phyloP scores from a whole-genome alignment of 1,140 invertebrate species.

The Achroia grisella region DNA sequence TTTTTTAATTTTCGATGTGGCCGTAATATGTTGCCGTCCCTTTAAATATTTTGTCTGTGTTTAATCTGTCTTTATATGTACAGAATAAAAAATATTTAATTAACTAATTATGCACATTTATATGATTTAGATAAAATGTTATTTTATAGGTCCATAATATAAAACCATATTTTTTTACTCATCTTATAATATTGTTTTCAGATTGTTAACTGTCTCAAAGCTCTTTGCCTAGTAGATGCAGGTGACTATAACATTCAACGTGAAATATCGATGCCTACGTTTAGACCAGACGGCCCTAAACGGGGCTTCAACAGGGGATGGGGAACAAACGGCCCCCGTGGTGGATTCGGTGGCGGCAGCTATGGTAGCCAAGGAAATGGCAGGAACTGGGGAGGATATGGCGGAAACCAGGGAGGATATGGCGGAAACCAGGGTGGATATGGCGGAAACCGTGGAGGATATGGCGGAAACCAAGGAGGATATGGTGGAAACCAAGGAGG shows the following conservation, averaged over 20 bases:
- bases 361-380: conserved; percentile 22
- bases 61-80: no score
- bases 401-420: conserved; percentile 13
- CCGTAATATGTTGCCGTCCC: no score
- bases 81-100: no score
- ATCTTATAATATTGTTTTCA: conserved; percentile 33
- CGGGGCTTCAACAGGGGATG: conserved; percentile 42
- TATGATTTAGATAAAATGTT: no score
- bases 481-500: conserved; percentile 22
- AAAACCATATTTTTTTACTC: no score
- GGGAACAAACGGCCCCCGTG: conserved; percentile 46
- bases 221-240: conserved; percentile 82
- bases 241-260: conserved; percentile 81
- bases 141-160: no score
- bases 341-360: conserved; percentile 32
- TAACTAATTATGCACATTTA: no score
- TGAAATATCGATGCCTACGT: conserved; percentile 47
- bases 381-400: conserved; percentile 9
- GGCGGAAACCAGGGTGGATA: conserved; percentile 11
- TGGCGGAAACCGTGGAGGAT: conserved; percentile 12
- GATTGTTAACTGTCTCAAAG: conserved; percentile 78
- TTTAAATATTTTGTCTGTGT: no score
- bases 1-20: no score
- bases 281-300: conserved; percentile 42
- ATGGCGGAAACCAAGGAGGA: conserved; percentile 14